Evolutionary conservation across 2,113 vertebrate species (phyloP).

Genomic region (Cisticola juncidis): DNA sequence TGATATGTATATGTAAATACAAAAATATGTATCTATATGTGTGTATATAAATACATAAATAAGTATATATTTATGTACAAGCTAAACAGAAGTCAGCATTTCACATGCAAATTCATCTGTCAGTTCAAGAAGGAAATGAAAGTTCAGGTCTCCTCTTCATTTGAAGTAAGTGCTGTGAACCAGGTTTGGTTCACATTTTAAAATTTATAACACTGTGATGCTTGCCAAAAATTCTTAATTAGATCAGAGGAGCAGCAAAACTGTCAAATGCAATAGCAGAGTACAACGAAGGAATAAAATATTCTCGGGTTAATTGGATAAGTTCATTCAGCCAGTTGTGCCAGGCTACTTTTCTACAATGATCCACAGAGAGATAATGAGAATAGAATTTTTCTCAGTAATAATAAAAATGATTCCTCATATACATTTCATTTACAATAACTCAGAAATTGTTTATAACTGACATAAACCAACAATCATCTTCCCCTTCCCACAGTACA

Average conservation of each 20-base stretch:
- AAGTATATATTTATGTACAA: neutral
- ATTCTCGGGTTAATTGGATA: slow-evolving; percentile 68
- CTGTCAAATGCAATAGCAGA: slow-evolving; percentile 50
- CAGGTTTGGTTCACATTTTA: slow-evolving; percentile 52
- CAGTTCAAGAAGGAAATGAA: slow-evolving; percentile 30
- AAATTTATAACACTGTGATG: slow-evolving; percentile 29
- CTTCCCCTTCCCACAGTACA: neutral
- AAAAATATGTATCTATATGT: neutral
- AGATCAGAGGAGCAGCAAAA: slow-evolving; percentile 58
- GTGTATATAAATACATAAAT: neutral
- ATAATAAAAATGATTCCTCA: slow-evolving; percentile 61
- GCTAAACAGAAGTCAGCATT: neutral
- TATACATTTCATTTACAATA: slow-evolving; percentile 2
- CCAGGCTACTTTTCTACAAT: slow-evolving; percentile 59
- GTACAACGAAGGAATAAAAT: slow-evolving; percentile 62
- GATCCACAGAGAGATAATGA: slow-evolving; percentile 62
- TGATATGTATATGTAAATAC: neutral
- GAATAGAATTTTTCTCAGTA: slow-evolving; percentile 32
- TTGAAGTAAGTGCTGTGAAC: slow-evolving; percentile 24
- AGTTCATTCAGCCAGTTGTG: slow-evolving; percentile 67
- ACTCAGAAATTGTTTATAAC: neutral
- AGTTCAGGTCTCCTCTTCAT: slow-evolving; percentile 37
- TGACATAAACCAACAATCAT: neutral
- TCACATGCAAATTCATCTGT: slow-evolving; percentile 26
- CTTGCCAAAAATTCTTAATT: slow-evolving; percentile 65